A percentile compares a stretch with the other conserved stretches of the same genome.
These are phyloP conservation scores for Chelonia mydas DNA, from an alignment of 2,797 vertebrate genomes.

Conservation along the genomic window DNA sequence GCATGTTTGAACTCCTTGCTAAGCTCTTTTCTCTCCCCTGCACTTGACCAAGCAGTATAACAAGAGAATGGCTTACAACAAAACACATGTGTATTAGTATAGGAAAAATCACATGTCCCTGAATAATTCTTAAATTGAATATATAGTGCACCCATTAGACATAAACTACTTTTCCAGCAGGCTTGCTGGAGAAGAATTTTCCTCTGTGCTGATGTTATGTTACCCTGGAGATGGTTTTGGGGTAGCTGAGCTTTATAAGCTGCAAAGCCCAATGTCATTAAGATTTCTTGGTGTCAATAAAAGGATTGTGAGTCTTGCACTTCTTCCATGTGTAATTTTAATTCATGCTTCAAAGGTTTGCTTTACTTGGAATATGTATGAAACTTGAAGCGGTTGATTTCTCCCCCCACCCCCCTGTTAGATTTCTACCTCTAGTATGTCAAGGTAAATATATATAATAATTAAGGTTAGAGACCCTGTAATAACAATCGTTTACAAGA, in stretches of 20 bases:
- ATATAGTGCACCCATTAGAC: not conserved
- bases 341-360: constrained; percentile 3
- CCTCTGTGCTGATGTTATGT: not conserved
- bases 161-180: not conserved
- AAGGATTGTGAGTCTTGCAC: constrained; percentile 13
- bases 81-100: not conserved
- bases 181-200: not conserved
- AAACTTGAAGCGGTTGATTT: constrained; percentile 10
- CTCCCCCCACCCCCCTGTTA: not conserved
- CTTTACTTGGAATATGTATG: not conserved
- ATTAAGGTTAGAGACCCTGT: not conserved
- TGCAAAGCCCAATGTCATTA: constrained; percentile 24
- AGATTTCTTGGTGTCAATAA: constrained; percentile 20
- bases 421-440: not conserved
- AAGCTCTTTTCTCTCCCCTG: not conserved
- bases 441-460: not conserved
- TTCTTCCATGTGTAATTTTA: constrained; percentile 27
- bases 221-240: constrained; percentile 31
- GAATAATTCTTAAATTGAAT: not conserved
- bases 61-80: not conserved
- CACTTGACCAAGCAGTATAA: not conserved
- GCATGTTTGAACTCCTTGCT: not conserved
- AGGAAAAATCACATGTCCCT: not conserved
- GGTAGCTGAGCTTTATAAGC: constrained; percentile 19
- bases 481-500: not conserved